Conservation (phyloP, 2,888 invertebrate species). For the Drosophila helvetica region DNA sequence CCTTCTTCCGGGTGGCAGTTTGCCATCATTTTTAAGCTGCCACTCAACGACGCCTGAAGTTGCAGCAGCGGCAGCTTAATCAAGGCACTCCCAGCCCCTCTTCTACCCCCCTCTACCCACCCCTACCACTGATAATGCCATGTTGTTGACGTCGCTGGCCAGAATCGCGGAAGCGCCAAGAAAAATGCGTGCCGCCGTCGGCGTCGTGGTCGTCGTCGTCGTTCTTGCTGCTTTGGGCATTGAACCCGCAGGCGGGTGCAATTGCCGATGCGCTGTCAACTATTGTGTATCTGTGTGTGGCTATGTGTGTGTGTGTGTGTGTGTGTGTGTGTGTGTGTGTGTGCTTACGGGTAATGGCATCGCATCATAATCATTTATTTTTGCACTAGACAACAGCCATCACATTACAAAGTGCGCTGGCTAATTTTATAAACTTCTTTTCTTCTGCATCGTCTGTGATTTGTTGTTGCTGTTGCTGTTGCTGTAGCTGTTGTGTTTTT, state of each 20-base stretch:
- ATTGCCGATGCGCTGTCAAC: constrained; percentile 57
- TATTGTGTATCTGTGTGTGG: constrained; percentile 19
- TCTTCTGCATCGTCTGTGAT: constrained; percentile 61
- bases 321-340: neutral
- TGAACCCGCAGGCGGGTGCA: constrained; percentile 65
- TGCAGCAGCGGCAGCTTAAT: constrained; percentile 49
- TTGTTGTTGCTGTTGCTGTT: constrained; percentile 54
- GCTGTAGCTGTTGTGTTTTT: constrained; percentile 5
- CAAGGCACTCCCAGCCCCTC: constrained; percentile 28
- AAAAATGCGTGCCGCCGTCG: constrained; percentile 68
- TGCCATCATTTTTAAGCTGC: constrained; percentile 46
- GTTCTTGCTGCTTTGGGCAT: constrained; percentile 52
- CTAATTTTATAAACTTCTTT: constrained; percentile 78
- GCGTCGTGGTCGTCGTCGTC: constrained; percentile 25
- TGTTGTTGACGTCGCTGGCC: constrained; percentile 48
- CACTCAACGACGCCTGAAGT: constrained; percentile 57
- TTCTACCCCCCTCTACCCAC: constrained; percentile 2
- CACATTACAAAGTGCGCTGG: constrained; percentile 52
- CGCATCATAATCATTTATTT: constrained; percentile 80
- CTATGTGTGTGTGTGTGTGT: neutral
- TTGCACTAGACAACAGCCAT: constrained; percentile 62
- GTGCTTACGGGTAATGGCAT: constrained; percentile 39
- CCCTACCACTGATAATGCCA: constrained; percentile 36
- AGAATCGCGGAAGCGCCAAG: constrained; percentile 78
- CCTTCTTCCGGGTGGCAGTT: constrained; percentile 62